Conservation (phyloP, 2,888 invertebrate species). For the Eumacrocentrus americanus region DNA sequence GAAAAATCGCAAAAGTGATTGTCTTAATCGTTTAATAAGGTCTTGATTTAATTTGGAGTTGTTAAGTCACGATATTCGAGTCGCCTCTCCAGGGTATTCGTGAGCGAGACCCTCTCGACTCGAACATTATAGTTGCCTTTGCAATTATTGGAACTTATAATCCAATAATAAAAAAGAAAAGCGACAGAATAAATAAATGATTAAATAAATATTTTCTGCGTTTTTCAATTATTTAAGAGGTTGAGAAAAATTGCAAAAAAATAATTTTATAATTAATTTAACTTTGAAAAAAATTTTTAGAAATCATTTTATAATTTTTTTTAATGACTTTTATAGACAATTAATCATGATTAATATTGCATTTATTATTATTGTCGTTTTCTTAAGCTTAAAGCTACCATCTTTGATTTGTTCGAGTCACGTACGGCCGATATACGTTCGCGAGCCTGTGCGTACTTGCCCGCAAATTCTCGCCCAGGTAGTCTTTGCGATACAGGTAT, state of each 20-base stretch:
- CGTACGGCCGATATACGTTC: not conserved
- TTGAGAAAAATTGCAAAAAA: too few relatives aligned
- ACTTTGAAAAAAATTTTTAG: too few relatives aligned
- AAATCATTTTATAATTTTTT: too few relatives aligned
- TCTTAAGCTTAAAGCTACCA: too few relatives aligned
- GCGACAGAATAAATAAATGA: slow-evolving; percentile 19
- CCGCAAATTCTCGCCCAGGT: slow-evolving; percentile 7
- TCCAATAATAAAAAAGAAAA: slow-evolving; percentile 9
- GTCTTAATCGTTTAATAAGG: slow-evolving; percentile 15
- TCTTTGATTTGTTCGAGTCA: not conserved
- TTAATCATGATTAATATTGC: too few relatives aligned
- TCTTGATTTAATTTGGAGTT: slow-evolving; percentile 27
- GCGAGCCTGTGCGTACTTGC: not conserved
- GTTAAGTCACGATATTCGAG: slow-evolving; percentile 17
- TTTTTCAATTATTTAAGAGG: too few relatives aligned
- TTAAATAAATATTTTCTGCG: slow-evolving; percentile 27
- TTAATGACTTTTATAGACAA: too few relatives aligned
- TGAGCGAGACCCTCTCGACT: slow-evolving; percentile 24
- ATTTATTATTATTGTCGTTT: too few relatives aligned
- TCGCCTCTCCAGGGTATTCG: slow-evolving; percentile 7
- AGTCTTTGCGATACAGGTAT: slow-evolving; percentile 2
- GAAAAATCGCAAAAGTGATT: too few relatives aligned
- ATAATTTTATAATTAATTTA: too few relatives aligned
- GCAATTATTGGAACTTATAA: slow-evolving; percentile 24
- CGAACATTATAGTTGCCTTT: slow-evolving; percentile 33